phyloP scores from a whole-genome alignment of 2,888 invertebrate genomes.

The Listrodromus nycthemerus region DNA sequence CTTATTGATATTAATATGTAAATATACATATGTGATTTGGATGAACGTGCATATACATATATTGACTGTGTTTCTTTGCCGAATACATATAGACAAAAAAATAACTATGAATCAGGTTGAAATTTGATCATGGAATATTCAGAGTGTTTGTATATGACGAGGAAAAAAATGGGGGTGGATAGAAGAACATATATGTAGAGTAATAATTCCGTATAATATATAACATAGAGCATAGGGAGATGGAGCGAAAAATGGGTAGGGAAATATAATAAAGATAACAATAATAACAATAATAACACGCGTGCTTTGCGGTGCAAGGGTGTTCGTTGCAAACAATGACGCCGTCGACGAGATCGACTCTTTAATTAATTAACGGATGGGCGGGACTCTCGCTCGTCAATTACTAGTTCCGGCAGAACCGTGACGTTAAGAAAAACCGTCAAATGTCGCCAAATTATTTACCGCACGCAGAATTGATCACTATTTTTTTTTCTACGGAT shows the following conservation, averaged over 20 bases:
- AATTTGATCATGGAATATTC: neutral
- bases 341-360: conserved; percentile 47
- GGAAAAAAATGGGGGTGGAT: conserved; percentile 20
- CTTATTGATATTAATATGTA: neutral
- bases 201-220: conserved; percentile 34
- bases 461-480: neutral
- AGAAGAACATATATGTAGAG: conserved; percentile 36
- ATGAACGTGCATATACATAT: conserved; percentile 15
- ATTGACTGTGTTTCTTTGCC: conserved; percentile 3
- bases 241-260: neutral
- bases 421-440: neutral
- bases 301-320: conserved; percentile 47
- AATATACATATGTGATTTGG: neutral
- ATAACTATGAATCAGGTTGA: conserved; percentile 15
- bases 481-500: neutral
- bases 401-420: neutral
- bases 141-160: conserved; percentile 39
- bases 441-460: neutral
- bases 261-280: conserved; percentile 33
- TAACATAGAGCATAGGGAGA: conserved; percentile 39
- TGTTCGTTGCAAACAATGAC: conserved; percentile 49
- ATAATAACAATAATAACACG: conserved; percentile 39
- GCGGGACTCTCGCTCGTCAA: conserved; percentile 19
- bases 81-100: conserved; percentile 9
- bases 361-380: conserved; percentile 20